Evolutionary conservation across 2,888 invertebrate species (phyloP), one percentile per base, ranked within the genome.

Genomic region (Hirtodrosophila alboralis): DNA sequence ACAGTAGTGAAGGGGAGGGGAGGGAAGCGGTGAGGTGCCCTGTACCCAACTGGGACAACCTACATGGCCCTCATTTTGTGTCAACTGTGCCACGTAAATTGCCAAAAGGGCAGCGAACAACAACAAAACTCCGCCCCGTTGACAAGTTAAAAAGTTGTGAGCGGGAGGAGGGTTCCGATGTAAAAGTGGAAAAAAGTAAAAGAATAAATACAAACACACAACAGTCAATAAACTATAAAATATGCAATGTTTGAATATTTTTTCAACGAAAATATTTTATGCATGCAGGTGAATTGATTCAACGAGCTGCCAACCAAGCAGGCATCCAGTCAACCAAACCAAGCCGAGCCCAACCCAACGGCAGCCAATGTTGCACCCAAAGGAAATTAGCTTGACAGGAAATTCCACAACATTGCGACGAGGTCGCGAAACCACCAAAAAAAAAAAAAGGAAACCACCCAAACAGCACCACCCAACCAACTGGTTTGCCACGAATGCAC

Each of bases 381-480:
- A 86, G 86, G 86, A 85, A 86, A 87, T 86, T 86, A 86, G 86
- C 84, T 84, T 87, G 83, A 86, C 86, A 86, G 84, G 80, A 86
- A 83, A 87, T 84, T 78, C 83, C 86, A 83, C 84, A 86, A 78
- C 77, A 71, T 52, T 54, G 65, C 63, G 65, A 61, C 54, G 54
- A 44, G 62, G 65, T 64, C 64, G 48, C 57, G 68, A 47, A 53
- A 57, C n/a, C n/a, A 38, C 64, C 75, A 75, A 49, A 28, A 49
- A 34, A 34, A 52, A 14, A 21, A 12, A 10, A 18, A 18, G 6
- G 7, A 16, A 49, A 12, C 7, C 21, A 9, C 9, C 33, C 27
- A 21, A n/a, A 10, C 27, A 18, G 5, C 18, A n/a, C 6, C 12
- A 16, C n/a, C 41, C 53, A 41, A 16, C 56, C 48, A 36, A 59